These are phyloP conservation scores for Ranitomeya imitator DNA, from an alignment of 2,113 vertebrate species.

Conservation along the genomic window DNA sequence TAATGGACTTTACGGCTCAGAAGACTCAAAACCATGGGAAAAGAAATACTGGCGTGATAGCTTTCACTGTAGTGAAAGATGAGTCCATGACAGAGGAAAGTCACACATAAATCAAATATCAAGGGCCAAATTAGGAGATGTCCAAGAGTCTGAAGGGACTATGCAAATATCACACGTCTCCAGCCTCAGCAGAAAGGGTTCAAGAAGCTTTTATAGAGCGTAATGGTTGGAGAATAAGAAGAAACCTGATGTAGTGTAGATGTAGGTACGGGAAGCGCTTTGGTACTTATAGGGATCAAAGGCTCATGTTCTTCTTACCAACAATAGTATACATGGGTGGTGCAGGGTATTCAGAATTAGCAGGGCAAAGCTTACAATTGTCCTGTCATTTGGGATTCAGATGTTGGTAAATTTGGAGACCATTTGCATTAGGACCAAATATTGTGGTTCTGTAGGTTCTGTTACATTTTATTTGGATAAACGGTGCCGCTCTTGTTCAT, in stretches of 20 bases:
- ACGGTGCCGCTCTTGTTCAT: neutral
- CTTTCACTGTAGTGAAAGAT: neutral
- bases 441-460: no score
- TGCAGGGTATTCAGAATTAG: no score
- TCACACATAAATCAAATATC: neutral
- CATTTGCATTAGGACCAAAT: no score
- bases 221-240: neutral
- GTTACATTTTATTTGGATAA: neutral
- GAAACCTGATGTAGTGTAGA: neutral
- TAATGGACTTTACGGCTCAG: neutral
- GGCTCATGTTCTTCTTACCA: no score
- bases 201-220: neutral
- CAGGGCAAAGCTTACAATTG: no score
- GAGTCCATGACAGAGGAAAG: neutral
- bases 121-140: neutral
- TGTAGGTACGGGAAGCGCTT: neutral
- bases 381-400: no score
- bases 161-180: neutral
- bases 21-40: slow-evolving; percentile 15
- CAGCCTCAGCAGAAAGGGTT: neutral
- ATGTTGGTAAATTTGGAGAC: no score
- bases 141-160: no score
- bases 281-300: no score
- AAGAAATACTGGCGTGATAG: neutral
- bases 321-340: no score